Evolutionary conservation across 2,113 vertebrate species (phyloP).

Genomic region (Oncorhynchus gorbuscha): DNA sequence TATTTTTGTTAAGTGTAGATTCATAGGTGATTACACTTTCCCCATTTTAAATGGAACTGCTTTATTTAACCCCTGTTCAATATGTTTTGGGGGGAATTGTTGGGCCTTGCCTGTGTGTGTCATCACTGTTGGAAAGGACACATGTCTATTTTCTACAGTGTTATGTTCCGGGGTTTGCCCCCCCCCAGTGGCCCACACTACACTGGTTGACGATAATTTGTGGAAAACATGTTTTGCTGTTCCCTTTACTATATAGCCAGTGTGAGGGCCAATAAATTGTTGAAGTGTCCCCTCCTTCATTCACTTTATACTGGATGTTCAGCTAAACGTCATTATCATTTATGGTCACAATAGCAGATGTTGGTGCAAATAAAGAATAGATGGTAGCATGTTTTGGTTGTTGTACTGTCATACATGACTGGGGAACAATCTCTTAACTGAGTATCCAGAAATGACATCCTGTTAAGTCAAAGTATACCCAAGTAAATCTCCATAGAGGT

Average conservation of each 20-base stretch:
- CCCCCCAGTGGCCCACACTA: neutral
- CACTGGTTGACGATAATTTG: constrained; percentile 1
- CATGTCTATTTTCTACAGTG: constrained; percentile 42
- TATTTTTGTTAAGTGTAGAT: too few relatives aligned
- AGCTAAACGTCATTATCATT: neutral
- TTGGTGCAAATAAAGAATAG: neutral
- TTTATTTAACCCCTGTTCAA: too few relatives aligned
- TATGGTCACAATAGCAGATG: neutral
- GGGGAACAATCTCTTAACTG: too few relatives aligned
- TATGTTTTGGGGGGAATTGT: neutral
- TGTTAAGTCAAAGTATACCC: too few relatives aligned
- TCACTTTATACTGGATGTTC: neutral
- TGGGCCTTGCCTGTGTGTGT: neutral
- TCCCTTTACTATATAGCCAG: neutral
- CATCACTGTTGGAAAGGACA: constrained; percentile 9
- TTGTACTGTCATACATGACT: too few relatives aligned
- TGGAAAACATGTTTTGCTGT: constrained; percentile 56
- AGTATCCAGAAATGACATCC: too few relatives aligned
- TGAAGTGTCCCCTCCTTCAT: neutral
- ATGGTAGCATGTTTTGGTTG: too few relatives aligned
- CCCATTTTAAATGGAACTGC: too few relatives aligned
- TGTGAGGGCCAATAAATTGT: neutral
- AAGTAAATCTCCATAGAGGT: too few relatives aligned
- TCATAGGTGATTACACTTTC: too few relatives aligned
- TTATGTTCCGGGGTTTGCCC: constrained; percentile 25